A percentile compares a stretch with the other conserved stretches of the same genome.
These are phyloP conservation scores for Urophycis tenuis DNA, from an alignment of 2,797 vertebrate genomes.

Conservation along the genomic window DNA sequence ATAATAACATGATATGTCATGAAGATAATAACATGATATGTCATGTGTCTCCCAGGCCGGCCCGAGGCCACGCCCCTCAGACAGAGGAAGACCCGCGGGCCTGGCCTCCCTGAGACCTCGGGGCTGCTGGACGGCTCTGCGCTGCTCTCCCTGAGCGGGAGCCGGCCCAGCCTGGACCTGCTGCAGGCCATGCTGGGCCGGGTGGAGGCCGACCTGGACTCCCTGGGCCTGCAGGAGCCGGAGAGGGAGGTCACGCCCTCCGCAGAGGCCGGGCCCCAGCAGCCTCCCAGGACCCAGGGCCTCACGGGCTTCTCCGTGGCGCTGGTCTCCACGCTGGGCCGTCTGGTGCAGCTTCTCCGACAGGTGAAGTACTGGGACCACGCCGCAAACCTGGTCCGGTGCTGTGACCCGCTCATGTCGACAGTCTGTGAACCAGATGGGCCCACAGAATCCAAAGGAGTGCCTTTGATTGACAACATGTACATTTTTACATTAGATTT, in stretches of 20 bases:
- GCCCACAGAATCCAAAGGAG: too few species aligned
- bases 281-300: constrained; percentile 54
- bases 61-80: constrained; percentile 43
- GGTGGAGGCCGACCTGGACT: constrained; percentile 77
- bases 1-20: too few species aligned
- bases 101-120: constrained; percentile 34
- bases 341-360: constrained; percentile 78
- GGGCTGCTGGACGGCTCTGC: constrained; percentile 52
- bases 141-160: constrained; percentile 51
- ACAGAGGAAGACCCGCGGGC: constrained; percentile 59
- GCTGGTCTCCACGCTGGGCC: constrained; percentile 77
- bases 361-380: too few species aligned
- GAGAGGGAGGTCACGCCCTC: constrained; percentile 45
- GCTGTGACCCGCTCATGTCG: too few species aligned
- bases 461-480: neutral
- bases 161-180: constrained; percentile 72
- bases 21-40: too few species aligned
- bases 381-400: too few species aligned
- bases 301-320: constrained; percentile 85
- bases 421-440: neutral
- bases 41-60: constrained; percentile 47
- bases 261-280: constrained; percentile 33
- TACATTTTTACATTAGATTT: neutral
- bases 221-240: constrained; percentile 61
- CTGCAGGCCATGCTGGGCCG: constrained; percentile 80